Conservation (phyloP, 2,888 invertebrate genomes). For the Xestia sexstrigata region DNA sequence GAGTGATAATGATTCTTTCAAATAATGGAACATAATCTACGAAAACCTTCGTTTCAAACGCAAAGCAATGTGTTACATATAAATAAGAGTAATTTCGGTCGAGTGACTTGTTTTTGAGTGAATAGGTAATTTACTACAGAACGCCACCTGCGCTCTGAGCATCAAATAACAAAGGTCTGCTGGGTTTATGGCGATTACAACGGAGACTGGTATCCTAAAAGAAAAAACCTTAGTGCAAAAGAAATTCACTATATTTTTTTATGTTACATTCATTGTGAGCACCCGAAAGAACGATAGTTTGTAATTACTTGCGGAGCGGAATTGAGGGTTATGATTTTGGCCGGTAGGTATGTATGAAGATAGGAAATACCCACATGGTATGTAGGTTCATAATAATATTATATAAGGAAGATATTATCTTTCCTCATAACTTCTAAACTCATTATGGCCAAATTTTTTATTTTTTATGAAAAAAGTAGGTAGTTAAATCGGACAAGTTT, state of each 20-base stretch:
- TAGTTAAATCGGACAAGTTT: too few species aligned
- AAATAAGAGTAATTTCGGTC: constrained; percentile 56
- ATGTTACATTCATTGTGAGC: constrained; percentile 37
- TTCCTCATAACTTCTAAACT: neutral
- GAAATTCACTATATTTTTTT: constrained; percentile 67
- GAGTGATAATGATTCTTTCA: too few species aligned
- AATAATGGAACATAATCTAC: neutral
- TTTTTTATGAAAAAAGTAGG: too few species aligned
- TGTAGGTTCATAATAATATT: neutral
- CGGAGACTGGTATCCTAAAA: constrained; percentile 56
- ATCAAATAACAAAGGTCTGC: constrained; percentile 64
- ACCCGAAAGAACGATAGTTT: neutral
- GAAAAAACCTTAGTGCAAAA: constrained; percentile 67
- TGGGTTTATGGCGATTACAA: constrained; percentile 63
- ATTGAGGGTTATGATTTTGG: neutral
- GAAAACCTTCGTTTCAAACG: neutral
- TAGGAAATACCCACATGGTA: neutral
- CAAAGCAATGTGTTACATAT: constrained; percentile 28
- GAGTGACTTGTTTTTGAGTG: constrained; percentile 69
- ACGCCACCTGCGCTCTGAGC: constrained; percentile 68
- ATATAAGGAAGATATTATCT: too few species aligned
- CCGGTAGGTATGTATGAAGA: neutral
- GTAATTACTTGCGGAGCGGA: neutral
- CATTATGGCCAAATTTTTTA: neutral
- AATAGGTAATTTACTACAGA: constrained; percentile 70